These are phyloP conservation scores for Digitonthophagus gazella DNA, from an alignment of 2,888 invertebrate genomes.

Conservation along the genomic window DNA sequence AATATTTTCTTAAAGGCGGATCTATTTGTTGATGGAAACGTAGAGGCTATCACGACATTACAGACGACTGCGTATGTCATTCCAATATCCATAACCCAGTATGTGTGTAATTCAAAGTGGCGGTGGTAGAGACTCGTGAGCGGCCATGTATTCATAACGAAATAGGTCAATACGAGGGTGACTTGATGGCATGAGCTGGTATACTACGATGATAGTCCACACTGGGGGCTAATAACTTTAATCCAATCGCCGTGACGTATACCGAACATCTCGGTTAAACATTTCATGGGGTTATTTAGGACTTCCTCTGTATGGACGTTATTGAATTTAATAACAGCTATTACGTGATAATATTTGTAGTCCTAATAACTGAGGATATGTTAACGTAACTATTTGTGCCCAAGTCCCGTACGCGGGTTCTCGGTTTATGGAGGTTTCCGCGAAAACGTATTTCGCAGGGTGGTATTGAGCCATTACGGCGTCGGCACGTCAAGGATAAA, in stretches of 20 bases:
- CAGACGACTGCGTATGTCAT: too few relatives aligned
- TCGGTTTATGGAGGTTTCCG: not conserved
- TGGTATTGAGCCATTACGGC: not conserved
- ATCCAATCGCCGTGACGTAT: slow-evolving; percentile 16
- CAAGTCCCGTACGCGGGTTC: not conserved
- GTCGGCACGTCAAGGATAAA: not conserved
- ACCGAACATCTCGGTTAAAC: not conserved
- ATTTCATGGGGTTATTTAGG: not conserved
- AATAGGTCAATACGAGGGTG: slow-evolving; percentile 29
- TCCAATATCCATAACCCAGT: not conserved
- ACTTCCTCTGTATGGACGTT: not conserved
- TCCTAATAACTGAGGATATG: not conserved
- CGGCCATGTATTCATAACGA: slow-evolving; percentile 28
- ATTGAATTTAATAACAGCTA: not conserved
- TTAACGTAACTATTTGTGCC: not conserved
- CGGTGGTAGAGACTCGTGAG: not conserved
- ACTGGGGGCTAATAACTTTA: slow-evolving; percentile 27
- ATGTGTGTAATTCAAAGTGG: not conserved
- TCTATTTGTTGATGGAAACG: too few relatives aligned
- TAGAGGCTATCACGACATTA: too few relatives aligned
- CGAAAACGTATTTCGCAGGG: not conserved
- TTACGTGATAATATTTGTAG: not conserved
- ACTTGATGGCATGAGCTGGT: not conserved
- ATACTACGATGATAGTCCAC: slow-evolving; percentile 22
- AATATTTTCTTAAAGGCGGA: too few relatives aligned